Conservation (phyloP, 2,888 invertebrate genomes). For the Auanema freiburgensis region DNA sequence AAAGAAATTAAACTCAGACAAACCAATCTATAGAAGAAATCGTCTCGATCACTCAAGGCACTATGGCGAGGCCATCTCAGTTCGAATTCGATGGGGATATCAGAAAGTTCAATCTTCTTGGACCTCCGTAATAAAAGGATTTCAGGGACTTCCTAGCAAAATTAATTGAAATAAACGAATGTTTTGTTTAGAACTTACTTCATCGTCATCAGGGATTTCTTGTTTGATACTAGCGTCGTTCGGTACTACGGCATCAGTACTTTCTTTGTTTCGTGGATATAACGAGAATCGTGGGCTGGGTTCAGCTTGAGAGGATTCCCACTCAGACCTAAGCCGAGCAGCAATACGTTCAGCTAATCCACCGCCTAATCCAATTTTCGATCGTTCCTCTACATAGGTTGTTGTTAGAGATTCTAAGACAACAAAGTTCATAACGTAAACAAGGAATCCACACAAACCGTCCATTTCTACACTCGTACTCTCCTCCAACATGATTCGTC, state of each 20-base stretch:
- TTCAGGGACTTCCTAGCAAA: conserved; percentile 13
- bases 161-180: not conserved
- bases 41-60: conserved; percentile 40
- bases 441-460: conserved; percentile 4
- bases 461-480: conserved; percentile 8
- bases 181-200: conserved; percentile 5
- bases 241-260: conserved; percentile 7
- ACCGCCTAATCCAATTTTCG: conserved; percentile 32
- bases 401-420: conserved; percentile 19
- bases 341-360: conserved; percentile 42
- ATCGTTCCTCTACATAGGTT: conserved; percentile 24
- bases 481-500: conserved; percentile 25
- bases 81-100: conserved; percentile 46
- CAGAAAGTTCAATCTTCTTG: conserved; percentile 31
- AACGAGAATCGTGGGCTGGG: conserved; percentile 25
- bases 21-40: conserved; percentile 36
- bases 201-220: conserved; percentile 8
- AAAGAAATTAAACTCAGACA: conserved; percentile 2
- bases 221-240: conserved; percentile 4
- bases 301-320: conserved; percentile 6
- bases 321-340: conserved; percentile 19
- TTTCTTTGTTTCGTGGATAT: conserved; percentile 16
- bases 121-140: conserved; percentile 34
- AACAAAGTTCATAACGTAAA: not conserved
- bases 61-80: conserved; percentile 39